Evolutionary conservation across 2,888 invertebrate genomes (phyloP), one percentile per base, ranked within the genome.

Genomic region (Clitarchus hookeri): DNA sequence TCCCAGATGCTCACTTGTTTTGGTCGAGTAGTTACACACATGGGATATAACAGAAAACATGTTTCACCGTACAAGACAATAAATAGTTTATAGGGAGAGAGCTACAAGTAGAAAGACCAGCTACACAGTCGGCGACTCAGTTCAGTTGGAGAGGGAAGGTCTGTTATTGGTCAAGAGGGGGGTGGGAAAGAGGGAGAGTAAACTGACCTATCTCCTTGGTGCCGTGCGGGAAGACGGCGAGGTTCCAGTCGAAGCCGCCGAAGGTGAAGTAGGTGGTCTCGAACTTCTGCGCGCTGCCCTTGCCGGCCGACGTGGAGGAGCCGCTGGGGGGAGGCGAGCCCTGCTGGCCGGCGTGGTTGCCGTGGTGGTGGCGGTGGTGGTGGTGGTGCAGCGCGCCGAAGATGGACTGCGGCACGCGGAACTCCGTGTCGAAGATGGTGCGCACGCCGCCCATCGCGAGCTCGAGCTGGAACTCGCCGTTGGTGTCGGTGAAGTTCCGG

Each of bases 161-260:
- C 2, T 36, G 36, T 36, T 1, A 36, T 36, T 3, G 36, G 36
- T 36, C 36, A 36, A 36, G 4, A 36, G 36, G 36, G 36, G 36
- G 36, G 4, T 36, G 36, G 36, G 4, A 4, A 4, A 36, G 65
- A n/a, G 65, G 65, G 16, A 16, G 65, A 9, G 8, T 48, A 48
- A 19, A 65, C 65, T 19, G 23, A 88, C 88, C 88, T 11, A 87
- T 54, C n/a, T 92, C 92, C 87, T 94, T 94, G 89, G 94, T 94
- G 53, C 93, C 94, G 86, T 93, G 92, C 4, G 94, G 94, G 89
- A 92, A 93, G 80, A 95, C 93, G 1, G 94, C 93, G 83, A 96
- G 92, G 89, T 95, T 96, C 97, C 97, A 97, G 90, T 97, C 96
- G 91, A 96, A 96, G 48, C 96, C 95, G 13, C 96, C 96, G 90